phyloP scores from a whole-genome alignment of 2,888 invertebrate species.

The Xestia rhomboidea region DNA sequence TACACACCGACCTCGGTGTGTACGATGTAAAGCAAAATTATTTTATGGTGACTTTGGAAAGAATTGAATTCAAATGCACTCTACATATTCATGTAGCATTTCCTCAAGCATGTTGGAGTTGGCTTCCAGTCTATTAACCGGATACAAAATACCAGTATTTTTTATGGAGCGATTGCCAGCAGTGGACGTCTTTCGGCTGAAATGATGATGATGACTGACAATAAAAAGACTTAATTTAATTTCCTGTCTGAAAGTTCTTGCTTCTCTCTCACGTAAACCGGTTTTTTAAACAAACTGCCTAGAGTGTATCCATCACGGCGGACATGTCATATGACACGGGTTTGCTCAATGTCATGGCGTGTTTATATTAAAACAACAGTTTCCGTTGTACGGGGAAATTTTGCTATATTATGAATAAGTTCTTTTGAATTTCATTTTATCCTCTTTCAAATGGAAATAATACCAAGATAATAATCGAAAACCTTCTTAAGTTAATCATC shows the following conservation, averaged over 20 bases:
- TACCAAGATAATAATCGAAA: neutral
- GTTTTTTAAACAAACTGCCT: slow-evolving; percentile 56
- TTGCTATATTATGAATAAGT: slow-evolving; percentile 5
- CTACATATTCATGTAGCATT: neutral
- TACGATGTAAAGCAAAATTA: neutral
- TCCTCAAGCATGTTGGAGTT: neutral
- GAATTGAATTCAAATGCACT: neutral
- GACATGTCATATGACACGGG: slow-evolving; percentile 79
- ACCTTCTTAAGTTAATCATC: neutral
- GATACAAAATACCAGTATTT: neutral
- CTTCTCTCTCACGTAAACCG: slow-evolving; percentile 67
- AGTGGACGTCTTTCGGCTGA: no score
- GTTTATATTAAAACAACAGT: slow-evolving; percentile 36
- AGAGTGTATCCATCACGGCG: slow-evolving; percentile 79
- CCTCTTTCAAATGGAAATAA: neutral
- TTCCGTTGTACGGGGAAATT: slow-evolving; percentile 54
- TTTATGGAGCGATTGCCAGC: neutral
- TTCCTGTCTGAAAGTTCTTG: slow-evolving; percentile 39
- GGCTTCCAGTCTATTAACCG: no score
- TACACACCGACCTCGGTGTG: no score
- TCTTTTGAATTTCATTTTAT: no score
- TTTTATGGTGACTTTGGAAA: neutral
- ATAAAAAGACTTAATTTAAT: neutral
- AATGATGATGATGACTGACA: no score
- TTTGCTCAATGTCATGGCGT: slow-evolving; percentile 74